A percentile compares a stretch with the other conserved stretches of the same genome.
phyloP scores from a whole-genome alignment of 2,888 invertebrate genomes.

The Aethes cnicana region DNA sequence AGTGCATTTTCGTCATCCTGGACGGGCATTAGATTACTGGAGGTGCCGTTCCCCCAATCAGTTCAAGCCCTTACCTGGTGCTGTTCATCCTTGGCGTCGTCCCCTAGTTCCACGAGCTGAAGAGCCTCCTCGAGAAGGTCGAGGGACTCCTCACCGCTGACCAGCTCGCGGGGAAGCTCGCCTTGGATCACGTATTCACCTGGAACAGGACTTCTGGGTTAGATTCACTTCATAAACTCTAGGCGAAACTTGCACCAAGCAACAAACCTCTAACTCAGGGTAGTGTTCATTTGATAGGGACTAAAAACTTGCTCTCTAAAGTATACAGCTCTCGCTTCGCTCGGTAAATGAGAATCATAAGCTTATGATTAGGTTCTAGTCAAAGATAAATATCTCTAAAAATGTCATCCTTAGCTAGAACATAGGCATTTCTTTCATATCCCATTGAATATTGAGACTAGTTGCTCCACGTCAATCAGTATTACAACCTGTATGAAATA shows the following conservation, averaged over 20 bases:
- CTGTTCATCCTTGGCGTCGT: slow-evolving; percentile 73
- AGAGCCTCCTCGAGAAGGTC: slow-evolving; percentile 88
- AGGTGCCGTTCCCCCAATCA: background rate
- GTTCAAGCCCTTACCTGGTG: slow-evolving; percentile 50
- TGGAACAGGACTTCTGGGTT: slow-evolving; percentile 50
- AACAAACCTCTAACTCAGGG: too few species aligned
- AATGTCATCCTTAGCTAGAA: too few species aligned
- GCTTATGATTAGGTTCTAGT: too few species aligned
- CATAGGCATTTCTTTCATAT: too few species aligned
- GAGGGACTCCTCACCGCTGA: slow-evolving; percentile 80
- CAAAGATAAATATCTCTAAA: too few species aligned
- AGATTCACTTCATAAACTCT: too few species aligned
- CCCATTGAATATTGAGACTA: slow-evolving; percentile 5
- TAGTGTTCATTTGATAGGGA: too few species aligned
- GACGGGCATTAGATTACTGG: too few species aligned
- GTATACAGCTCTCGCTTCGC: too few species aligned
- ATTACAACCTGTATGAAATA: background rate
- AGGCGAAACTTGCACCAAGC: too few species aligned
- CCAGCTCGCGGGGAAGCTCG: slow-evolving; percentile 75
- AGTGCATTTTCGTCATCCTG: too few species aligned
- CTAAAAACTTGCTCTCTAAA: background rate
- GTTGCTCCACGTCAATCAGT: slow-evolving; percentile 16
- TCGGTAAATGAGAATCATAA: too few species aligned
- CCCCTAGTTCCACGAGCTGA: slow-evolving; percentile 87
- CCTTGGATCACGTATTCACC: slow-evolving; percentile 85